Conservation (phyloP, 1,140 invertebrate species). For the Zeugodacus cucurbitae region DNA sequence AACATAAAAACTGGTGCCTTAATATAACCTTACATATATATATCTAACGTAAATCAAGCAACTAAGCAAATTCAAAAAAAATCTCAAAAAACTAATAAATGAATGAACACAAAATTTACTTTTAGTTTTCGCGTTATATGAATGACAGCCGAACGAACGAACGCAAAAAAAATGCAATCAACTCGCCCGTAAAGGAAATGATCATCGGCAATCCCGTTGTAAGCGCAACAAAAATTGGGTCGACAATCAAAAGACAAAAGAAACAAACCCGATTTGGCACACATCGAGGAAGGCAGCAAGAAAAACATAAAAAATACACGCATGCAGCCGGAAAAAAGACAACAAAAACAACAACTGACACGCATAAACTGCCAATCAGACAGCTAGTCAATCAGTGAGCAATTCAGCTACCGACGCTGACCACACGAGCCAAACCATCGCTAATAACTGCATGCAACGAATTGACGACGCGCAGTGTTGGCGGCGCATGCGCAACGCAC, state of each 20-base stretch:
- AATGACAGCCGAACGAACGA: neutral
- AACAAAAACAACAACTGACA: neutral
- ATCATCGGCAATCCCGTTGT: neutral
- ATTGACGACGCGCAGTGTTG: neutral
- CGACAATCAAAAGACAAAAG: slow-evolving; percentile 34
- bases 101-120: neutral
- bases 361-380: neutral
- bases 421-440: neutral
- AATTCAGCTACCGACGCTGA: slow-evolving; percentile 6
- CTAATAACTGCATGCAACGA: neutral
- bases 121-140: neutral
- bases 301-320: neutral
- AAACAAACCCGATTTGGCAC: slow-evolving; percentile 34
- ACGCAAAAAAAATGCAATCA: neutral
- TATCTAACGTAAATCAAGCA: neutral
- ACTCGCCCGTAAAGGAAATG: neutral
- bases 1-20: neutral
- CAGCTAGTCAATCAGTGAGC: slow-evolving; percentile 22
- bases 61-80: neutral
- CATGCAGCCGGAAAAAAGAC: neutral
- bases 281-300: neutral
- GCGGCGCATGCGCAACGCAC: neutral
- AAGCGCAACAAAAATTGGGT: neutral
- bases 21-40: neutral
- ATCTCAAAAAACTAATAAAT: neutral